Evolutionary conservation across 2,113 vertebrate species (phyloP), one percentile per base, ranked within the genome.

Genomic region (Coracopsis vasa): DNA sequence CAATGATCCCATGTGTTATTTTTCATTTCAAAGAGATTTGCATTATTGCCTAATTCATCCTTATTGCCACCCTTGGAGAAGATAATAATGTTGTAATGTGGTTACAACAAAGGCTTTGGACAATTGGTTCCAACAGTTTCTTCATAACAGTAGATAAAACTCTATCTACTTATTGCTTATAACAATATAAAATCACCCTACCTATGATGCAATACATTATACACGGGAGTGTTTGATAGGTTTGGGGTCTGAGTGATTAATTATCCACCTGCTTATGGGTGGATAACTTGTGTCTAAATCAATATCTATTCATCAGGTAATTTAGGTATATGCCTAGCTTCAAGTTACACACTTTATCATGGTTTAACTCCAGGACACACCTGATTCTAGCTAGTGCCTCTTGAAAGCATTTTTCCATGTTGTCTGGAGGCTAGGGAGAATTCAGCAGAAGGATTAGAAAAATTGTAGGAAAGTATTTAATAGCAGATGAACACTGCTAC

Each of bases 11-110:
- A 27, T 31, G 48, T 64, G 25, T 51, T 66, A 86, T 61, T 69
- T 85, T 72, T 82, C 14, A 90, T 93, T 94, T 82, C 87, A 90
- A 67, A 82, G 17, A 48, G n/a, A 66, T 94, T 66, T 94, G 21
- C 61, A 56, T 69, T 92, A 87, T 48, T 91, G 51, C 53, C 48
- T 80, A 88, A 92, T 90, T 77, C 58, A 93, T 62, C 28, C 66
- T 90, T 29, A 89, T 72, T 77, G 72, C 31, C 37, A 62, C 31
- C n/a, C 73, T 82, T 71, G 54, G 79, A 86, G 45, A 71, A 95
- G 82, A 80, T 42, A 94, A 29, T 44, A 82, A 29, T 13, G 28
- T 44, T 65, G 29, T 35, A 58, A 67, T 42, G 19, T 37, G 31
- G n/a, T 77, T 93, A 86, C n/a, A 79, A 45, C 10, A 87, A 86